Evolutionary conservation across 2,113 vertebrate genomes (phyloP).

Genomic region (Megaceryle torquata): DNA sequence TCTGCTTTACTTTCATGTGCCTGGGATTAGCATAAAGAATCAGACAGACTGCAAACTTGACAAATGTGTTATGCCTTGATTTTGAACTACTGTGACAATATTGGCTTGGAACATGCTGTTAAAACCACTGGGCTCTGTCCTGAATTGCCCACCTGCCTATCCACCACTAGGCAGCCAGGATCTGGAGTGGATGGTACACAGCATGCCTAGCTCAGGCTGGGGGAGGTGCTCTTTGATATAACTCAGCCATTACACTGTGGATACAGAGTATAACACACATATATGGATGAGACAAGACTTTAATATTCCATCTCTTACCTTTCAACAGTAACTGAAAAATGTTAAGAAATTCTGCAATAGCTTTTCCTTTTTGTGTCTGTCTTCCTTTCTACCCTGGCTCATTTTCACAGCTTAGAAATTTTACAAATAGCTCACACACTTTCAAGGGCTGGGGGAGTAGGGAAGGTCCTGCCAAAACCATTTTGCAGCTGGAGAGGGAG

Average conservation of each 20-base stretch:
- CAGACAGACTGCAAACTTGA: conserved; percentile 73
- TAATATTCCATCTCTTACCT: not conserved
- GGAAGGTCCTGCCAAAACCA: conserved; percentile 54
- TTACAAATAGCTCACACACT: conserved; percentile 58
- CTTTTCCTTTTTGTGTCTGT: conserved; percentile 1
- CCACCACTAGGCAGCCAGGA: not conserved
- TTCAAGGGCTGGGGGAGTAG: conserved; percentile 42
- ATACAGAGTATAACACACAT: not conserved
- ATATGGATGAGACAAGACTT: not conserved
- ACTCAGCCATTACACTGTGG: conserved; percentile 4
- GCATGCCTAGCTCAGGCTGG: not conserved
- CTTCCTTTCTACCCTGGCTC: conserved; percentile 30
- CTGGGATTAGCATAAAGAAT: conserved; percentile 76
- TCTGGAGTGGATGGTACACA: not conserved
- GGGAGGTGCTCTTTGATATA: not conserved
- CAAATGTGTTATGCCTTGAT: conserved; percentile 62
- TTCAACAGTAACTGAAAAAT: conserved; percentile 3
- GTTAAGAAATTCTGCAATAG: not conserved
- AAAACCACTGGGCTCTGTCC: conserved; percentile 10
- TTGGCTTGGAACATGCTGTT: not conserved
- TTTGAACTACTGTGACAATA: conserved; percentile 50
- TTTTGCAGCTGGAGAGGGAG: conserved; percentile 59
- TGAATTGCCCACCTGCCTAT: conserved; percentile 8
- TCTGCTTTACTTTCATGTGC: conserved; percentile 74
- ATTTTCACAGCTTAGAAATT: conserved; percentile 52